These are phyloP conservation scores for Brachionus rubens DNA, from an alignment of 1,140 invertebrate genomes.

Conservation along the genomic window DNA sequence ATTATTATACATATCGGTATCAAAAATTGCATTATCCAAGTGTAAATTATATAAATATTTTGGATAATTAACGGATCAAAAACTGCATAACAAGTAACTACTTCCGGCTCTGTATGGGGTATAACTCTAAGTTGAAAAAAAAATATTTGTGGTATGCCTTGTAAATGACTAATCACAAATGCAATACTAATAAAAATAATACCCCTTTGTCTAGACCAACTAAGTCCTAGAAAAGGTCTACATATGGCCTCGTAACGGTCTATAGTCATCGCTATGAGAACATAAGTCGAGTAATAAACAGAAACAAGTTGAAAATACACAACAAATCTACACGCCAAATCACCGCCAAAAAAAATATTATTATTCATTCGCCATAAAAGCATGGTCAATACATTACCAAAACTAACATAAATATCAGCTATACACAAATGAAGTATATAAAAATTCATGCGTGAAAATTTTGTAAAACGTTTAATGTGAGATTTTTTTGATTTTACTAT, in stretches of 20 bases:
- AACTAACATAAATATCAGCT: slow-evolving; percentile 70
- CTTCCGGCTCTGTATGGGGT: background rate
- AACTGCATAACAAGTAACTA: background rate
- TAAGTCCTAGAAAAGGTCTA: slow-evolving; percentile 70
- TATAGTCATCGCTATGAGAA: slow-evolving; percentile 85
- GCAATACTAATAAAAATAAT: slow-evolving; percentile 10
- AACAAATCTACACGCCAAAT: slow-evolving; percentile 63
- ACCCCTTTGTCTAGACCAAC: slow-evolving; percentile 29
- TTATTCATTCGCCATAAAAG: slow-evolving; percentile 68
- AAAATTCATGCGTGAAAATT: slow-evolving; percentile 69
- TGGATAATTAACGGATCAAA: background rate
- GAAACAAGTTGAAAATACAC: slow-evolving; percentile 69
- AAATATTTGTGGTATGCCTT: slow-evolving; percentile 30
- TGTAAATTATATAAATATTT: slow-evolving; percentile 42
- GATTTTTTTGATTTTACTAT: slow-evolving; percentile 6
- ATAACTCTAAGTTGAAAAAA: slow-evolving; percentile 26
- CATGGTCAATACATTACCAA: slow-evolving; percentile 71
- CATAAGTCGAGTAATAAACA: slow-evolving; percentile 88
- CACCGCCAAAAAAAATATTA: slow-evolving; percentile 66
- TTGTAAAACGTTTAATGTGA: slow-evolving; percentile 46
- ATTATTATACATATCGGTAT: slow-evolving; percentile 35
- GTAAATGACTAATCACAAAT: slow-evolving; percentile 28
- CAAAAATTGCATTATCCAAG: slow-evolving; percentile 37
- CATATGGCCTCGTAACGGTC: slow-evolving; percentile 91
- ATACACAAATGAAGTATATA: slow-evolving; percentile 72